Conservation (phyloP, 2,888 invertebrate genomes). For the Alentia gelatinosa region DNA sequence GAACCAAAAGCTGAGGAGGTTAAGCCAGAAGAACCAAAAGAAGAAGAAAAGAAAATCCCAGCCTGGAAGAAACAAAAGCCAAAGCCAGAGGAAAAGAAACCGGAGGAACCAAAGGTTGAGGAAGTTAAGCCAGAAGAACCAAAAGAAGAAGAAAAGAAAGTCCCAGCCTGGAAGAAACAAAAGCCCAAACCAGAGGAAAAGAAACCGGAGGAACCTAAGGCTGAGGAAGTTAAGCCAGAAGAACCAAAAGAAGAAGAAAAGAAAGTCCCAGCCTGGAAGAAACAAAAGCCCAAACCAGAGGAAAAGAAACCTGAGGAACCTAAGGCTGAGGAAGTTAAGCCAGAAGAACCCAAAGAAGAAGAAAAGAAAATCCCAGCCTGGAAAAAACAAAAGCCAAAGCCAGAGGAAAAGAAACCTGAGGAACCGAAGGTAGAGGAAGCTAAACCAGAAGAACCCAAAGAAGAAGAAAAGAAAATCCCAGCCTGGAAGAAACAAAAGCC, state of each 20-base stretch:
- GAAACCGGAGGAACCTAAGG: neutral
- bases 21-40: constrained; percentile 15
- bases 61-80: neutral
- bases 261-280: constrained; percentile 6
- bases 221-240: constrained; percentile 7
- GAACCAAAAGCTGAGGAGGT: neutral
- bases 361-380: constrained; percentile 76
- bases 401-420: neutral
- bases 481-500: neutral
- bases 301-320: constrained; percentile 81
- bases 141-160: constrained; percentile 15
- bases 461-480: neutral
- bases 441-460: neutral
- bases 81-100: neutral
- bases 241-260: neutral
- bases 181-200: neutral
- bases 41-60: neutral
- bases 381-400: neutral
- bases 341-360: constrained; percentile 5
- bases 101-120: neutral
- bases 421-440: neutral
- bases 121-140: constrained; percentile 1
- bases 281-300: neutral
- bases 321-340: neutral
- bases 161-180: neutral